phyloP scores from a whole-genome alignment of 2,113 vertebrate species.

The Cepphus grylle region DNA sequence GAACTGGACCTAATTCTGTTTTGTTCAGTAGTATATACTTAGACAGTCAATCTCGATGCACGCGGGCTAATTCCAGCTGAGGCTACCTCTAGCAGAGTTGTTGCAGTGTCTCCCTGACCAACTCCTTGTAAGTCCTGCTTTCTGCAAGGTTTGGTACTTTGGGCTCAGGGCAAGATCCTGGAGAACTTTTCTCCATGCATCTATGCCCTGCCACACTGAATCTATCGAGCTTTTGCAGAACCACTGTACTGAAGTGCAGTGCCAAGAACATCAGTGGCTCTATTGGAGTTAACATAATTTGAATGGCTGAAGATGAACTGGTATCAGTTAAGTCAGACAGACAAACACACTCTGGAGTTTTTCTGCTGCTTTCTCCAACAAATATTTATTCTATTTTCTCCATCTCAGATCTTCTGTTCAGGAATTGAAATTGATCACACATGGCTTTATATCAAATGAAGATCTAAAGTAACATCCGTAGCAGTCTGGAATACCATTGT shows the following conservation, averaged over 20 bases:
- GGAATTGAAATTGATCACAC: neutral
- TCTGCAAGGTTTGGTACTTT: neutral
- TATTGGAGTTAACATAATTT: neutral
- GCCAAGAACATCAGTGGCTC: neutral
- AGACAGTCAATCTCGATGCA: neutral
- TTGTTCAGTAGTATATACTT: neutral
- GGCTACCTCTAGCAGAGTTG: neutral
- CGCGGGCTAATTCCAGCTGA: neutral
- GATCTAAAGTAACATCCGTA: neutral
- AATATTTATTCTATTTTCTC: neutral
- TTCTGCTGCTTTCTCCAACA: neutral
- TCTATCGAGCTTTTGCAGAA: neutral
- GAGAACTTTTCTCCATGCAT: neutral
- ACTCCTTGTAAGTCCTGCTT: neutral
- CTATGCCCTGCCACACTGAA: rapidly evolving
- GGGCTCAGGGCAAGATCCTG: neutral
- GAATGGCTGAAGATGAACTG: neutral
- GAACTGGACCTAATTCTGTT: neutral
- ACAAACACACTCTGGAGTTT: neutral
- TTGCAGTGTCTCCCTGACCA: neutral
- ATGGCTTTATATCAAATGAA: neutral
- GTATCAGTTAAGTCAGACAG: neutral
- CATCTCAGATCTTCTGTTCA: neutral
- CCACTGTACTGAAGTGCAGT: neutral
- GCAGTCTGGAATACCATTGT: neutral